Base-by-base conservation (phyloP, 2,797 vertebrate genomes). In the Semotilus atromaculatus region DNA sequence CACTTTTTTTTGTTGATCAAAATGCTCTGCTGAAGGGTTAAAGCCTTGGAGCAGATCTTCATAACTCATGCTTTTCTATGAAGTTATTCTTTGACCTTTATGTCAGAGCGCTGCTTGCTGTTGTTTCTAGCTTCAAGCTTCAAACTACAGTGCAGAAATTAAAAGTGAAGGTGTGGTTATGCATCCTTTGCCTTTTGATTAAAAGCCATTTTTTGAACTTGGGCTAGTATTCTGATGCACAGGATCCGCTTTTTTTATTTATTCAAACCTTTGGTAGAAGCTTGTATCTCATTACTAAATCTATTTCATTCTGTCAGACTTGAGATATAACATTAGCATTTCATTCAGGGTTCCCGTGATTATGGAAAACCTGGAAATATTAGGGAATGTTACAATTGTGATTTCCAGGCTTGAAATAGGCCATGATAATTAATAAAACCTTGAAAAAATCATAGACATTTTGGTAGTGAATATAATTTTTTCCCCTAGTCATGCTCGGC, bases 211-310 rank as follows among this genome's bases (percentile, higher is more conserved):
- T 38, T 21, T 11, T 51, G 48, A 66, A 29, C 48, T 73, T 80
- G 23, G 51, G 60, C 34, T 55, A 66, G 29, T 66, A 53, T 67
- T 76, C 7, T 58, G 13, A 76, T 76, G 21, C 21, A 58, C 38
- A 76, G 7, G 13, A 38, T 38, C 11, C 0, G 2, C n/a, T 31
- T 78, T 21, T 48, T n/a, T 40, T 19, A 21, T 26, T 40, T 21
- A 71, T 48, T 18, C 11, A 3, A 62, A 66, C 51, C 36, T 64
- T 64, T 77, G 40, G 34, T 31, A 36, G 23, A 51, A 64, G 45
- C 11, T 72, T 67, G 29, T 67, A 31, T 76, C 31, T 51, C 43
- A 66, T 70, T 55, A 70, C 48, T 36, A 81, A 38, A 81, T 53
- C 5, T 16, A 26, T n/a, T 70, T 29, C 34, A 55, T 10, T 29